Evolutionary conservation across 1,140 invertebrate species (phyloP).

Genomic region (Atta texana): DNA sequence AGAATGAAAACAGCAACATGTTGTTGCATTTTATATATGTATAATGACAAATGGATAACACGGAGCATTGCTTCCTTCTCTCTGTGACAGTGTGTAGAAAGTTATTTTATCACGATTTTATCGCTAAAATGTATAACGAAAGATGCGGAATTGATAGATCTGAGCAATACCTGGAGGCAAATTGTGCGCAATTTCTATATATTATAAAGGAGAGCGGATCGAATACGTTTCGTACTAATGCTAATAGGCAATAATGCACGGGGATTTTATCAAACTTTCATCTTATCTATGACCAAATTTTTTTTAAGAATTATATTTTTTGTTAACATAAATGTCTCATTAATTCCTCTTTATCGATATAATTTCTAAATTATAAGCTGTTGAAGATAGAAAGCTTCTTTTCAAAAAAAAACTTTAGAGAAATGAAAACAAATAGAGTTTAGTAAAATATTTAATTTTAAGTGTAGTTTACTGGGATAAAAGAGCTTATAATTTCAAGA

Average conservation of each 20-base stretch:
- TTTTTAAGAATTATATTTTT: not conserved
- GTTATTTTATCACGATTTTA: slow-evolving; percentile 33
- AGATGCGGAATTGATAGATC: slow-evolving; percentile 39
- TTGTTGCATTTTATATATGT: slow-evolving; percentile 1
- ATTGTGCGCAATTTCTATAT: slow-evolving; percentile 6
- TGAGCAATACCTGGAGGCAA: slow-evolving; percentile 13
- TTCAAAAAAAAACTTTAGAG: not conserved
- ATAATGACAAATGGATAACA: too few relatives aligned
- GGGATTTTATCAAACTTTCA: not conserved
- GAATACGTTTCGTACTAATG: not conserved
- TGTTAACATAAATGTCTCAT: not conserved
- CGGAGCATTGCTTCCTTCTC: too few relatives aligned
- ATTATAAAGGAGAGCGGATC: slow-evolving; percentile 36
- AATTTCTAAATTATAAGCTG: not conserved
- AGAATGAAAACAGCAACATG: slow-evolving; percentile 37
- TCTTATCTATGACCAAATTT: not conserved
- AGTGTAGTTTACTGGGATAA: not conserved
- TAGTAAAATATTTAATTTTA: not conserved
- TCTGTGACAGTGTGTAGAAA: not conserved
- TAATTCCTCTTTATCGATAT: not conserved
- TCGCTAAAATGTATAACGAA: slow-evolving; percentile 11
- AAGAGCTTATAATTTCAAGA: not conserved
- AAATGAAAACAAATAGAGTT: not conserved
- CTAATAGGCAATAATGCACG: not conserved
- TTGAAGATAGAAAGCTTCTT: not conserved